These are phyloP conservation scores for Pterophyllum scalare DNA, from an alignment of 2,113 vertebrate species.

Conservation along the genomic window DNA sequence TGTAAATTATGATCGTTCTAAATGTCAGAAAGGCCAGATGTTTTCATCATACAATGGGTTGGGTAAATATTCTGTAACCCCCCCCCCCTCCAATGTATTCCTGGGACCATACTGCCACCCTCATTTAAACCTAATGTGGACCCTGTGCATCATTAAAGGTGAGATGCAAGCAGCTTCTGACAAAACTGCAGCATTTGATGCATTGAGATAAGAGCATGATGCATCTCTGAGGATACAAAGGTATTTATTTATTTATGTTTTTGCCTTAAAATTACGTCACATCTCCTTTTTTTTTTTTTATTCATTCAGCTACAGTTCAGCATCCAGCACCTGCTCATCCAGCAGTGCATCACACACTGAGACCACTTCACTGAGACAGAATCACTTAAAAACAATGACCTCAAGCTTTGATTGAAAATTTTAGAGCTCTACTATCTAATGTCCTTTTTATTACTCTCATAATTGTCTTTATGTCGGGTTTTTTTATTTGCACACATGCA, in stretches of 20 bases:
- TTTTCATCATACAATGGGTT: neutral
- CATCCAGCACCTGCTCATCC: neutral
- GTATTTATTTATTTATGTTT: neutral
- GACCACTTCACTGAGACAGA: neutral
- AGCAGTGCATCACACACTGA: neutral
- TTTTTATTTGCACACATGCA: constrained; percentile 17
- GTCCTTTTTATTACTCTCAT: constrained; percentile 9
- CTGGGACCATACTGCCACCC: no score
- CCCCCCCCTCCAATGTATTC: no score
- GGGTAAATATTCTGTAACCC: neutral
- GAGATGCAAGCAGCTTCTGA: neutral
- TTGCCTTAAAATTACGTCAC: neutral
- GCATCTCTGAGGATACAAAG: no score
- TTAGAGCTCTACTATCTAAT: constrained; percentile 1
- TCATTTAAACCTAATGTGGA: no score
- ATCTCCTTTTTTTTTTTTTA: neutral
- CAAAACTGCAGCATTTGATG: neutral
- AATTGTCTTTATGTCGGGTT: neutral
- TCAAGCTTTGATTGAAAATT: neutral
- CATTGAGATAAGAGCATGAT: neutral
- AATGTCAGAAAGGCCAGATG: neutral
- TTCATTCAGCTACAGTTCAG: neutral
- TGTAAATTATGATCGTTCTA: neutral
- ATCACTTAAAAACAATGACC: neutral
- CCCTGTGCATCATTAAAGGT: no score